Evolutionary conservation across 1,140 invertebrate species (phyloP).

Genomic region (Antheraea mylitta): DNA sequence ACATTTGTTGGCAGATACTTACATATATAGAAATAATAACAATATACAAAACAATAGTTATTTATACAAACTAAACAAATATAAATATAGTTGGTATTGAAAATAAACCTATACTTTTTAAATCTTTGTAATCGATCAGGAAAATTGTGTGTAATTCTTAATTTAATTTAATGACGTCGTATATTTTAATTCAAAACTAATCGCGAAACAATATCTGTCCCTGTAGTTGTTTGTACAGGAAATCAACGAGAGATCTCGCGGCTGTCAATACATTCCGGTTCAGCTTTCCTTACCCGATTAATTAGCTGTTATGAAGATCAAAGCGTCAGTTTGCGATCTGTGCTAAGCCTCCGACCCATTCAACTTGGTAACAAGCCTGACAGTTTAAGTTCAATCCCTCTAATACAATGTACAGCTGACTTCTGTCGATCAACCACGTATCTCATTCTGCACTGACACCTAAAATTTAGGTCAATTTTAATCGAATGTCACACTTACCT

Average conservation of each 20-base stretch:
- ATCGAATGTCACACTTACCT: conserved; percentile 23
- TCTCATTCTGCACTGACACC: conserved; percentile 34
- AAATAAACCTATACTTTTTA: no score
- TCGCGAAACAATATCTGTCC: conserved; percentile 26
- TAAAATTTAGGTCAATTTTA: conserved; percentile 19
- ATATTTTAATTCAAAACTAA: conserved; percentile 18
- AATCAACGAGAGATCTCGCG: conserved; percentile 17
- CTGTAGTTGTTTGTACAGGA: conserved; percentile 24
- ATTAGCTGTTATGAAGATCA: conserved; percentile 66
- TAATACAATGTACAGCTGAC: conserved; percentile 46
- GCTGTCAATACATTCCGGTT: conserved; percentile 38
- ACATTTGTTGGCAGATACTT: no score
- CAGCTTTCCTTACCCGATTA: conserved; percentile 61
- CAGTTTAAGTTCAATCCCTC: conserved; percentile 56
- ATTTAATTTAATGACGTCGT: background rate
- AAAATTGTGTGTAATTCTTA: background rate
- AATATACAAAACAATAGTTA: no score
- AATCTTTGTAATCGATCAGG: no score
- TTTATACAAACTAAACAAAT: no score
- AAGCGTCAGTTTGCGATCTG: conserved; percentile 55
- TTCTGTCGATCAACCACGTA: conserved; percentile 45
- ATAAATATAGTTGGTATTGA: no score
- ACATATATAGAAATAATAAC: no score
- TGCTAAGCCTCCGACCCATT: conserved; percentile 44
- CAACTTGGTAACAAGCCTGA: conserved; percentile 53